Percentiles rank a stretch among this genome's conserved stretches.
Evolutionary conservation across 2,888 invertebrate species (phyloP).

Genomic region (Camptogramma bilineatum): DNA sequence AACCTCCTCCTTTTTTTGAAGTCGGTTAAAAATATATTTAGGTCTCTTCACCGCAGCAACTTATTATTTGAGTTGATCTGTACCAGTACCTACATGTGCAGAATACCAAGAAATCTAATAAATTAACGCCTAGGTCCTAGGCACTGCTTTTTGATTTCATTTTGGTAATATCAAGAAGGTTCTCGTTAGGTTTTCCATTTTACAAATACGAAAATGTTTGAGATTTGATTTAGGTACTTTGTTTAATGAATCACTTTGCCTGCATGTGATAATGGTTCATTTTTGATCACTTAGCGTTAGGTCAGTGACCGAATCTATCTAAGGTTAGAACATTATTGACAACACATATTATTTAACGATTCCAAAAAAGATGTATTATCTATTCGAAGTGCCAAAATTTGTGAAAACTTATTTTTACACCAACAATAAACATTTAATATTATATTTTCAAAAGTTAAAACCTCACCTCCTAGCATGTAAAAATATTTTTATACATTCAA

Average conservation of each 20-base stretch:
- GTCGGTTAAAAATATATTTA: too few relatives aligned
- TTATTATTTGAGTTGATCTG: background rate
- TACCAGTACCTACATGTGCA: background rate
- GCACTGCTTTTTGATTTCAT: conserved; percentile 4
- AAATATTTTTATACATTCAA: too few relatives aligned
- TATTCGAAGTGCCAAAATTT: too few relatives aligned
- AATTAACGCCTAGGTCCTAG: conserved; percentile 9
- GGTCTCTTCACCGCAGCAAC: background rate
- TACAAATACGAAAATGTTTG: background rate
- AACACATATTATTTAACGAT: too few relatives aligned
- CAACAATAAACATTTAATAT: too few relatives aligned
- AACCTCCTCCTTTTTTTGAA: too few relatives aligned
- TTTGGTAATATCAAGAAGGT: background rate
- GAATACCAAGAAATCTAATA: conserved; percentile 14
- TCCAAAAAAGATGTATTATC: too few relatives aligned
- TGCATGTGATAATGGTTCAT: background rate
- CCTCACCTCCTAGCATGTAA: too few relatives aligned
- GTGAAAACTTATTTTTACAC: too few relatives aligned
- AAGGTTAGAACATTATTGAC: too few relatives aligned
- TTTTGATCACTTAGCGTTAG: background rate
- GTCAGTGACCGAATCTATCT: too few relatives aligned
- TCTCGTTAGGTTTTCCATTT: conserved; percentile 1
- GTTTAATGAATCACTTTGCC: background rate
- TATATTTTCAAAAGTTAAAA: too few relatives aligned
- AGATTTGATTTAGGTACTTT: background rate